phyloP scores from a whole-genome alignment of 2,113 vertebrate genomes.

The Pachycephala philippinensis region DNA sequence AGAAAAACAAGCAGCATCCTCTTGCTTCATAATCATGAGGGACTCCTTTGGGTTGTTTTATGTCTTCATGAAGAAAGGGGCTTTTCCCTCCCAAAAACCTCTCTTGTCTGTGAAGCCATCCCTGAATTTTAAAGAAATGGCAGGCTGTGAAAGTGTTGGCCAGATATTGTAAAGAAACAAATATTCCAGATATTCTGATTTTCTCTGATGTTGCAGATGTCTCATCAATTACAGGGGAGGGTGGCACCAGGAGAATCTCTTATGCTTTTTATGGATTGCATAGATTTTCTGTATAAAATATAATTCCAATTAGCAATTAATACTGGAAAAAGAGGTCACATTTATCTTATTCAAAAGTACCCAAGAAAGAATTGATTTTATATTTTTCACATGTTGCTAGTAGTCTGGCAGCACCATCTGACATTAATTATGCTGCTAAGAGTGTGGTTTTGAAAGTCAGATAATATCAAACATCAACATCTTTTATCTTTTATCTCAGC shows the following conservation, averaged over 20 bases:
- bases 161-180: neutral
- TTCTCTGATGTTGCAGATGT: neutral
- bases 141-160: neutral
- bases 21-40: neutral
- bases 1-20: neutral
- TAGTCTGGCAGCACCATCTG: neutral
- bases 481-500: neutral
- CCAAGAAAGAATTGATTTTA: neutral
- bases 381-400: neutral
- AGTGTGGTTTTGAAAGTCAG: neutral
- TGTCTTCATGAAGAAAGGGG: neutral
- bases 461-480: neutral
- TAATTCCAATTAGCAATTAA: neutral
- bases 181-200: neutral
- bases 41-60: neutral
- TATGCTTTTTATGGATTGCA: neutral
- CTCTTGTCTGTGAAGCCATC: accelerated
- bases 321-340: neutral
- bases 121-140: neutral
- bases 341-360: neutral
- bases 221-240: neutral
- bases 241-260: neutral
- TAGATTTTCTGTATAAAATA: neutral
- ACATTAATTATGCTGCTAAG: neutral
- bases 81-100: neutral